Evolutionary conservation across 2,797 vertebrate genomes (phyloP).

Genomic region (Bufotes viridis): DNA sequence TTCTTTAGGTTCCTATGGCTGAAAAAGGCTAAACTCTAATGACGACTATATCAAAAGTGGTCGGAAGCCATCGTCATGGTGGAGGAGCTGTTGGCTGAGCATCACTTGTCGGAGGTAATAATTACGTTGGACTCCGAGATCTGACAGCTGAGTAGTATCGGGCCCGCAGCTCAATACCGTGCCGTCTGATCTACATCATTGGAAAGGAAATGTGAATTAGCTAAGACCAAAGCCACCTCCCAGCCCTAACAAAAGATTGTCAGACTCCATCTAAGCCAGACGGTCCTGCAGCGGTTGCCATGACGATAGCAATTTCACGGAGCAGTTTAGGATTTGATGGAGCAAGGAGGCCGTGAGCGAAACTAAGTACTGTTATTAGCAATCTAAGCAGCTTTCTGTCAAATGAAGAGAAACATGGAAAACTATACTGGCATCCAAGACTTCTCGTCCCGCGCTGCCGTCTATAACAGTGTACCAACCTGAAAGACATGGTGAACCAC

Average conservation of each 20-base stretch:
- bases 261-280: slow-evolving; percentile 4
- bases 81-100: not conserved
- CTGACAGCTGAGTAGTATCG: not conserved
- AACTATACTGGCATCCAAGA: not conserved
- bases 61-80: not conserved
- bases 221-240: not conserved
- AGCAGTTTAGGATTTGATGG: not conserved
- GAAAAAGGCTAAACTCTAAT: too few relatives aligned
- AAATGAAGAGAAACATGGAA: not conserved
- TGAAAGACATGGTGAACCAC: slow-evolving; percentile 99
- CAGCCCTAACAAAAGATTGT: slow-evolving; percentile 7
- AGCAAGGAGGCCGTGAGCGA: not conserved
- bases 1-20: too few relatives aligned
- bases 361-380: not conserved
- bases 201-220: not conserved
- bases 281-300: slow-evolving; percentile 14
- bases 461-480: slow-evolving; percentile 72
- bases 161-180: not conserved
- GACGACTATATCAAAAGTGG: too few relatives aligned
- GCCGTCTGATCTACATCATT: slow-evolving; percentile 13
- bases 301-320: slow-evolving; percentile 12
- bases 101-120: not conserved
- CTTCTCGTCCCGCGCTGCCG: too few relatives aligned
- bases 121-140: not conserved
- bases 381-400: not conserved